phyloP scores from a whole-genome alignment of 1,140 invertebrate genomes.

The Drosophila azteca region DNA sequence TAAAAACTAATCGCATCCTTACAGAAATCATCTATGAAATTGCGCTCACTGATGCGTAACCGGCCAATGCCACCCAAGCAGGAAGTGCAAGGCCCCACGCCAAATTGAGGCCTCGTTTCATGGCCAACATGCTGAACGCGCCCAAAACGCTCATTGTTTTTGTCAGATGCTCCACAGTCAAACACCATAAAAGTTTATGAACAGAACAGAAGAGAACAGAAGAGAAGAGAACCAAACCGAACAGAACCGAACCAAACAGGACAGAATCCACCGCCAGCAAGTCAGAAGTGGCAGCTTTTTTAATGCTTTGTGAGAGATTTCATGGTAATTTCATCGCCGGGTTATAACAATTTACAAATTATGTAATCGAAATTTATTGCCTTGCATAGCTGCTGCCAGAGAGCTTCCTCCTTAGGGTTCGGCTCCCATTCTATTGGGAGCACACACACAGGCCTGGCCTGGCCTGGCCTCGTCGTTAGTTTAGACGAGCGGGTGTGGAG shows the following conservation, averaged over 20 bases:
- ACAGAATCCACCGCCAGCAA: slow-evolving; percentile 19
- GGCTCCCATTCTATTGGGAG: too few species aligned
- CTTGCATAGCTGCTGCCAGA: slow-evolving; percentile 17
- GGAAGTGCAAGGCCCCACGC: slow-evolving; percentile 43
- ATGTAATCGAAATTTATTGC: slow-evolving; percentile 80
- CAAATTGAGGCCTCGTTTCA: slow-evolving; percentile 39
- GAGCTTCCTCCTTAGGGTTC: too few species aligned
- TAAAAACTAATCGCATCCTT: slow-evolving; percentile 72
- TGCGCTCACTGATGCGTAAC: slow-evolving; percentile 66
- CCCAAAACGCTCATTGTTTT: slow-evolving; percentile 52
- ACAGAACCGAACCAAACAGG: background rate
- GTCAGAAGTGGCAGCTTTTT: slow-evolving; percentile 71
- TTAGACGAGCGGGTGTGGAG: slow-evolving; percentile 6
- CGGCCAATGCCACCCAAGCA: slow-evolving; percentile 35
- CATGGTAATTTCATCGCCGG: slow-evolving; percentile 73
- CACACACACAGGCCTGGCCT: background rate
- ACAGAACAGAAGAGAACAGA: slow-evolving; percentile 19
- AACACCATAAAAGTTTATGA: slow-evolving; percentile 75
- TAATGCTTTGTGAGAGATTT: slow-evolving; percentile 76
- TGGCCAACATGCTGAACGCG: slow-evolving; percentile 50
- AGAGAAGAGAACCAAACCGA: background rate
- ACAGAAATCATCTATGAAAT: slow-evolving; percentile 68
- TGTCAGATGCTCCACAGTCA: slow-evolving; percentile 53
- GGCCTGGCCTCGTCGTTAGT: slow-evolving; percentile 4
- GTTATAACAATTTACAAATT: slow-evolving; percentile 81